Conservation (phyloP, 1,140 invertebrate genomes). For the Procambarus virginalis region DNA sequence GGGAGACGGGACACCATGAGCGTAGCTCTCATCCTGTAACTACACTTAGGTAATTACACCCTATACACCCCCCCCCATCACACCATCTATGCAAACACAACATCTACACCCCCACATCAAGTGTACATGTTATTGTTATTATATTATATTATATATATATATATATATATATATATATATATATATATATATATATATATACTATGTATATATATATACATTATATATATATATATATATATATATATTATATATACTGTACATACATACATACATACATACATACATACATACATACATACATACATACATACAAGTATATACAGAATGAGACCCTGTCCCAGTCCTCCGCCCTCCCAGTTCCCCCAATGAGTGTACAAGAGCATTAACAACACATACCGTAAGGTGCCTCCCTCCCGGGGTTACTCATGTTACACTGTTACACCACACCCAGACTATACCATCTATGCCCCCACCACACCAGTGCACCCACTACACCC, state of each 20-base stretch:
- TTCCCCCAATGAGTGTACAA: not conserved
- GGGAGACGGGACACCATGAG: too few relatives aligned
- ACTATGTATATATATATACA: not conserved
- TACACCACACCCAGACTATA: not conserved
- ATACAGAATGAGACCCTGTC: too few relatives aligned
- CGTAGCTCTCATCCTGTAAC: too few relatives aligned
- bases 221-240: constrained; percentile 46
- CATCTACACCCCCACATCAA: too few relatives aligned
- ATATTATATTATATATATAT: not conserved
- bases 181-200: constrained; percentile 18
- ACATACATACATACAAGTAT: not conserved
- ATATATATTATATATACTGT: constrained; percentile 12
- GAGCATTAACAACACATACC: not conserved
- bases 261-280: too few relatives aligned
- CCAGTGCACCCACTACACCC: not conserved
- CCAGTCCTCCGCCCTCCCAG: not conserved
- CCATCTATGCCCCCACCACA: not conserved
- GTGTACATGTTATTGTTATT: too few relatives aligned
- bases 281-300: not conserved
- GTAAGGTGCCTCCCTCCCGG: not conserved
- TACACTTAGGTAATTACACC: too few relatives aligned
- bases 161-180: constrained; percentile 21
- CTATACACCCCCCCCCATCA: too few relatives aligned
- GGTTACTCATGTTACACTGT: not conserved
- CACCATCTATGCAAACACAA: too few relatives aligned